Evolutionary conservation across 2,797 vertebrate species (phyloP).

Genomic region (Catamblyrhynchus diadema): DNA sequence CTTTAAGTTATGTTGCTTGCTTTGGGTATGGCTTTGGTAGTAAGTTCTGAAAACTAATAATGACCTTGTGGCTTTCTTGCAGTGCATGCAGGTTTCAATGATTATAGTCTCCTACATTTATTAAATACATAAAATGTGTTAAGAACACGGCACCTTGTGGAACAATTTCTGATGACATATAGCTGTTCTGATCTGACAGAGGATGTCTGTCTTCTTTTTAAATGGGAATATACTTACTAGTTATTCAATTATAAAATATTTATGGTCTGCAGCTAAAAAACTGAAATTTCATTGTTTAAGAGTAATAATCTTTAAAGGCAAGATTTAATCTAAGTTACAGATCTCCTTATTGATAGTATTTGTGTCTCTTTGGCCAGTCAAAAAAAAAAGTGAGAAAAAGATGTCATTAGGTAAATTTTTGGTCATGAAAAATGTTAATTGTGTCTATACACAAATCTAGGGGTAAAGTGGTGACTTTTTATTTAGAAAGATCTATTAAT

Average conservation of each 20-base stretch:
- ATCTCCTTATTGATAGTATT: no score
- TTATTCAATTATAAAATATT: not conserved
- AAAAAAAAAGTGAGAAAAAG: not conserved
- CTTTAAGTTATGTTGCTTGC: not conserved
- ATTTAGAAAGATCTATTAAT: not conserved
- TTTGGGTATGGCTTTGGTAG: not conserved
- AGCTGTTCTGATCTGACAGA: not conserved
- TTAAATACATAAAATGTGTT: not conserved
- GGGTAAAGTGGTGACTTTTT: not conserved
- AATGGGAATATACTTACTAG: not conserved
- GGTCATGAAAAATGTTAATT: not conserved
- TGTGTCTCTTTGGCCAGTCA: no score
- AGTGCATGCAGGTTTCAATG: not conserved
- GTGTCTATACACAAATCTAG: not conserved
- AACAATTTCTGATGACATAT: not conserved
- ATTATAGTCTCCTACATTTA: not conserved
- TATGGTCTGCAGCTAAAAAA: not conserved
- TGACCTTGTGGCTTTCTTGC: not conserved
- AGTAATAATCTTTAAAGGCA: not conserved
- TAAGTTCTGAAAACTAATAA: not conserved
- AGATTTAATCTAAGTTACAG: not conserved
- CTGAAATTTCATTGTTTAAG: no score
- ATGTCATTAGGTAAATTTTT: not conserved
- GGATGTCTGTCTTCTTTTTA: not conserved
- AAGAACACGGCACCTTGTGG: not conserved